Percentiles rank a stretch among this genome's conserved stretches.
Conservation (phyloP, 1,140 invertebrate species). For the Drosophila arizonae region DNA sequence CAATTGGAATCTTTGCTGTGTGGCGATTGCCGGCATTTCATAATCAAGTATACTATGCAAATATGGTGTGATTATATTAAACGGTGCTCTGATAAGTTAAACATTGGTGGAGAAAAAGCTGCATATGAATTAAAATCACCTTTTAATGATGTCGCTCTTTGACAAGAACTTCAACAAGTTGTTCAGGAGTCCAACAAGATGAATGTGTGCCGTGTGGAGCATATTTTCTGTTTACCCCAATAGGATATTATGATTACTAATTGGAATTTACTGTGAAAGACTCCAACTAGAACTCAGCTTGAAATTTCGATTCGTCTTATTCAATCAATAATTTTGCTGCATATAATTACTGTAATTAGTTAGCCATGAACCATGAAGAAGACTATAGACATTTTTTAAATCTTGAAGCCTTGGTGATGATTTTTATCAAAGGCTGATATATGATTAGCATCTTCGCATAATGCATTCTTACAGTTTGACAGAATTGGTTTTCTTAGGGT, state of each 20-base stretch:
- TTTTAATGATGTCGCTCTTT: no score
- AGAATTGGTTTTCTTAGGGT: neutral
- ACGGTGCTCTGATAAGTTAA: neutral
- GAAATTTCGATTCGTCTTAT: no score
- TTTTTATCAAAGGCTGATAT: no score
- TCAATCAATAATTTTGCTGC: no score
- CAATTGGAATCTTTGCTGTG: neutral
- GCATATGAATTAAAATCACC: neutral
- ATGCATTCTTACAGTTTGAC: no score
- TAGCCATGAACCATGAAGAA: no score
- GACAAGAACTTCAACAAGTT: conserved; percentile 1
- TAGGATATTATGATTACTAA: neutral
- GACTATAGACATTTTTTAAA: no score
- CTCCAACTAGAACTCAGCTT: no score
- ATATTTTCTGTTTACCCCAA: no score
- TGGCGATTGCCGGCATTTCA: conserved; percentile 30
- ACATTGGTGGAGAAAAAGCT: neutral
- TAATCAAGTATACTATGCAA: conserved; percentile 14
- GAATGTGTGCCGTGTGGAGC: neutral
- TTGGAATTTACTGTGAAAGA: neutral
- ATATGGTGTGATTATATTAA: neutral
- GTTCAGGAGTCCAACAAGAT: conserved; percentile 3
- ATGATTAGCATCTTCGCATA: no score
- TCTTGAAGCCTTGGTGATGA: no score
- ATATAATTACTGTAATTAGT: no score